A percentile compares a stretch with the other conserved stretches of the same genome.
phyloP scores from a whole-genome alignment of 2,888 invertebrate species.

The Chrysotoxum bicinctum region DNA sequence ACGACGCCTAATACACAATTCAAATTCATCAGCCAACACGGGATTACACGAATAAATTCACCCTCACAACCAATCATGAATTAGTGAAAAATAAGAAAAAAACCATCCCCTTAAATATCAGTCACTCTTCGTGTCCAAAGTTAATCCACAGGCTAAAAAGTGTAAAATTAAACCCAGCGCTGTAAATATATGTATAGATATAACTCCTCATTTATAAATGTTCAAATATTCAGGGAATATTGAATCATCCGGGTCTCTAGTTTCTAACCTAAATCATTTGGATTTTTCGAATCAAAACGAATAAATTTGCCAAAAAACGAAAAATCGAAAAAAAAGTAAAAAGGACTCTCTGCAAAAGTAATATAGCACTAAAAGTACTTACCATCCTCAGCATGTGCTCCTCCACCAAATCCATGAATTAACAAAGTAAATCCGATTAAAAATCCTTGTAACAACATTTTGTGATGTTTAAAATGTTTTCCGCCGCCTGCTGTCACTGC shows the following conservation, averaged over 20 bases:
- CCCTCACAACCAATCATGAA: constrained; percentile 23
- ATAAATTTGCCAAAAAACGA: background rate
- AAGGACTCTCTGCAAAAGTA: constrained; percentile 16
- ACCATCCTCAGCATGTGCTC: constrained; percentile 77
- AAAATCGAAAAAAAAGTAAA: background rate
- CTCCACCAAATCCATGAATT: constrained; percentile 77
- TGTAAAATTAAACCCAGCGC: constrained; percentile 11
- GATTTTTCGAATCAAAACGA: background rate
- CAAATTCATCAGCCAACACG: background rate
- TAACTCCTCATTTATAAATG: background rate
- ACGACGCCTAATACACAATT: constrained; percentile 21
- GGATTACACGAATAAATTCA: constrained; percentile 16
- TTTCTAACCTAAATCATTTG: constrained; percentile 36
- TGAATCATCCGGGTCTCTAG: background rate
- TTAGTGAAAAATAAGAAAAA: constrained; percentile 7
- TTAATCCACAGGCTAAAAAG: constrained; percentile 22
- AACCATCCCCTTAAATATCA: background rate
- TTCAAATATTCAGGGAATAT: constrained; percentile 28
- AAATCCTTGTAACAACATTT: constrained; percentile 73
- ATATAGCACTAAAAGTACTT: constrained; percentile 72
- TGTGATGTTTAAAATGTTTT: constrained; percentile 67
- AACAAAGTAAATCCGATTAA: constrained; percentile 79
- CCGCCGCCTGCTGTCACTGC: constrained; percentile 67
- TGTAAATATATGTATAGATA: too few species aligned
- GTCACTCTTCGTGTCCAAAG: background rate